These are phyloP conservation scores for Phyllotreta cruciferae DNA, from an alignment of 2,888 invertebrate genomes.

Conservation along the genomic window DNA sequence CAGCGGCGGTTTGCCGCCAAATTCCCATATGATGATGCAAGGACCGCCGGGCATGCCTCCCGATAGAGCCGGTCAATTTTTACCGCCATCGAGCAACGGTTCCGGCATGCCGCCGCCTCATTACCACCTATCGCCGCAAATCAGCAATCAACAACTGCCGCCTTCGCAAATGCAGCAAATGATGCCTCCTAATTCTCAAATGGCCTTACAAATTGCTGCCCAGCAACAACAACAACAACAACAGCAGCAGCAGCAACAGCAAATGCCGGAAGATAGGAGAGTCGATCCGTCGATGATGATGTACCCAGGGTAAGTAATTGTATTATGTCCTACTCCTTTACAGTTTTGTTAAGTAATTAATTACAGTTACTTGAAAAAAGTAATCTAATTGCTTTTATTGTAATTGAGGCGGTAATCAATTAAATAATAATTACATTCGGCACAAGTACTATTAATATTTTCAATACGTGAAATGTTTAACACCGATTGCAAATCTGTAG, in stretches of 20 bases:
- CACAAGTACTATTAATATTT: no score
- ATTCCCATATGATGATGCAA: constrained; percentile 31
- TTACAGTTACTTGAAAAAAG: no score
- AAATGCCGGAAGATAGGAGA: constrained; percentile 36
- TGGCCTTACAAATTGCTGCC: no score
- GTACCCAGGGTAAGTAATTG: constrained; percentile 36
- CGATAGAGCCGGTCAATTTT: constrained; percentile 33
- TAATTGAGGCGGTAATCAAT: no score
- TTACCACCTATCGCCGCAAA: constrained; percentile 33
- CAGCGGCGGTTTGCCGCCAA: constrained; percentile 32
- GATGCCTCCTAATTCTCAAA: constrained; percentile 4
- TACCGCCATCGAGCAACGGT: constrained; percentile 26
- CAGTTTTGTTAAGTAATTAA: no score
- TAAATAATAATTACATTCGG: no score
- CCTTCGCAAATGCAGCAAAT: constrained; percentile 30
- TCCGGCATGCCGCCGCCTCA: constrained; percentile 23
- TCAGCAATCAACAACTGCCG: constrained; percentile 24
- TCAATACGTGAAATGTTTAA: no score
- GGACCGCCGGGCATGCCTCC: constrained; percentile 32
- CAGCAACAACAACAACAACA: constrained; percentile 9
- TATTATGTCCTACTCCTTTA: no score
- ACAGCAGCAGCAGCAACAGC: constrained; percentile 34
- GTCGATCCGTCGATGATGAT: constrained; percentile 31
- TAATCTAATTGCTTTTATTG: no score
- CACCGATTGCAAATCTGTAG: no score